Evolutionary conservation across 2,113 vertebrate species (phyloP).

Genomic region (Eptesicus fuscus): DNA sequence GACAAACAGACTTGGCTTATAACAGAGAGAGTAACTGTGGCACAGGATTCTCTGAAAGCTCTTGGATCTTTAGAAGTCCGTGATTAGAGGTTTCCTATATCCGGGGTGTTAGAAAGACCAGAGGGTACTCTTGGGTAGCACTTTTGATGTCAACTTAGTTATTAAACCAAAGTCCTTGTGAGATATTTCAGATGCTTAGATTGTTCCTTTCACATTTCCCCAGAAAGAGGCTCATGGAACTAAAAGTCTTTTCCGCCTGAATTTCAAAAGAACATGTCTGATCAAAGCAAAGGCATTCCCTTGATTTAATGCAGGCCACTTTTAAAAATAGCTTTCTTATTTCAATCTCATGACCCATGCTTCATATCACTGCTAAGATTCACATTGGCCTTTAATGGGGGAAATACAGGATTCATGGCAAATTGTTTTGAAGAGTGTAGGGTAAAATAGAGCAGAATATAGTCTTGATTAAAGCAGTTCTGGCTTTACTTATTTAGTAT

Average conservation of each 20-base stretch:
- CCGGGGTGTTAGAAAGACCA: background rate
- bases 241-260: conserved; percentile 27
- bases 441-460: background rate
- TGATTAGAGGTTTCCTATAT: conserved; percentile 16
- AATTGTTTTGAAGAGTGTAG: background rate
- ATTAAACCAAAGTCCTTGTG: conserved; percentile 46
- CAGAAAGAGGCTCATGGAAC: conserved; percentile 24
- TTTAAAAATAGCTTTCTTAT: conserved; percentile 48
- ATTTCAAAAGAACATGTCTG: conserved; percentile 51
- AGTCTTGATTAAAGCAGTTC: background rate
- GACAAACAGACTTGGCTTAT: background rate
- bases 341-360: background rate
- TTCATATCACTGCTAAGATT: background rate
- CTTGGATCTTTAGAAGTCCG: background rate
- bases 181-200: conserved; percentile 3
- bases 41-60: background rate
- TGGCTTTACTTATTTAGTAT: background rate
- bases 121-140: background rate
- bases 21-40: background rate
- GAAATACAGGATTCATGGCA: background rate
- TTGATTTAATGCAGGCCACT: conserved; percentile 49
- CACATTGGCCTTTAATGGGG: background rate
- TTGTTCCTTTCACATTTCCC: conserved; percentile 15
- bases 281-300: conserved; percentile 56
- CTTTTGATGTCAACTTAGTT: conserved; percentile 56